Conservation (phyloP, 2,797 vertebrate genomes). For the Thripadectes ignobilis region DNA sequence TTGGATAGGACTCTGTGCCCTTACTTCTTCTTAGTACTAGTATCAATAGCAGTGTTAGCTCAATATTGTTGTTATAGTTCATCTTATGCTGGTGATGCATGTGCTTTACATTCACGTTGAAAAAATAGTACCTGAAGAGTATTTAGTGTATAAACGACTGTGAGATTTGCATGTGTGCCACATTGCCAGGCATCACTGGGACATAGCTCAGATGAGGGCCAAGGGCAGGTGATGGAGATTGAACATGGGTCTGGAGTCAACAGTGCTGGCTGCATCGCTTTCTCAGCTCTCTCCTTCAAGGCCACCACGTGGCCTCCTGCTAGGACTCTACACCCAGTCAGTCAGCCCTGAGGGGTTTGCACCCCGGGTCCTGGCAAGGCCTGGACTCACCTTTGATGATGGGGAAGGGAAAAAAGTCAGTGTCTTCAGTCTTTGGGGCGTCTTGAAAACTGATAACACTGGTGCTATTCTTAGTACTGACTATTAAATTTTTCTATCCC, state of each 20-base stretch:
- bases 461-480: background rate
- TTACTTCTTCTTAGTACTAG: background rate
- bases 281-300: background rate
- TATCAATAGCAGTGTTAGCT: background rate
- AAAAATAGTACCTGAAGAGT: background rate
- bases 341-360: background rate
- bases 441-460: background rate
- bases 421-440: background rate
- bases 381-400: background rate
- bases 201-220: background rate
- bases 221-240: background rate
- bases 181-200: fast-evolving
- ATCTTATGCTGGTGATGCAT: background rate
- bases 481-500: background rate
- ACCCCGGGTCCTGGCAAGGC: background rate
- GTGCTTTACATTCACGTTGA: background rate
- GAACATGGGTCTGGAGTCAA: background rate
- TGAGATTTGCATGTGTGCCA: background rate
- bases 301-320: fast-evolving
- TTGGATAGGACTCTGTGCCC: background rate
- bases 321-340: background rate
- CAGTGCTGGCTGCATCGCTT: background rate
- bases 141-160: background rate
- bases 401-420: background rate
- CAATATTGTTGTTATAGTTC: background rate